Percentiles rank a stretch among this genome's conserved stretches.
These are phyloP conservation scores for Squalus acanthias DNA, from an alignment of 2,797 vertebrate species.

Conservation along the genomic window DNA sequence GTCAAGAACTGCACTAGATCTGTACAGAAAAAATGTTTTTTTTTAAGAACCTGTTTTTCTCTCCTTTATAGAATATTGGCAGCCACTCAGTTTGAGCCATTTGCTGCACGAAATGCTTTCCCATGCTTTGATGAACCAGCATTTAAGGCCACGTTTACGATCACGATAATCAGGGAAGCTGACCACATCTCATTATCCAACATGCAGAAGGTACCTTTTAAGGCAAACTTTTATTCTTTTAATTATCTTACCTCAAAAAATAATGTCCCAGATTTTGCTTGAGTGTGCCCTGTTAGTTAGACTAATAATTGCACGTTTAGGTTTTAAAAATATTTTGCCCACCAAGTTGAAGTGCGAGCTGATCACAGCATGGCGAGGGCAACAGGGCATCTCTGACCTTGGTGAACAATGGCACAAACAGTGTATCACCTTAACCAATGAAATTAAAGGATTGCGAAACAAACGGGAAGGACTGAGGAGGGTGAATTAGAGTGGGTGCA, in stretches of 20 bases:
- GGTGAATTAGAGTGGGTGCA: background rate
- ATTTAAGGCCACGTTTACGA: constrained; percentile 83
- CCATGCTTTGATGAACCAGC: constrained; percentile 95
- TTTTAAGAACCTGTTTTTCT: background rate
- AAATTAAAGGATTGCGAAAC: background rate
- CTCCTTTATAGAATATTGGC: constrained; percentile 69
- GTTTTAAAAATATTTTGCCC: background rate
- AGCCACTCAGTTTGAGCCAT: constrained; percentile 92
- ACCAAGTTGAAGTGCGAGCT: background rate
- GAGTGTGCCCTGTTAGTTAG: background rate
- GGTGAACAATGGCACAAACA: background rate
- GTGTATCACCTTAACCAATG: background rate
- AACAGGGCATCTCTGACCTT: background rate
- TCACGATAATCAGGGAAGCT: constrained; percentile 74
- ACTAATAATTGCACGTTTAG: background rate
- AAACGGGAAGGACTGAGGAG: background rate
- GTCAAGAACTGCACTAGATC: background rate
- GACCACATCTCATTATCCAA: constrained; percentile 78
- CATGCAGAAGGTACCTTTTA: constrained; percentile 80
- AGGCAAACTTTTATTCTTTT: background rate
- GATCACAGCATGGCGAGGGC: background rate
- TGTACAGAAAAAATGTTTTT: background rate
- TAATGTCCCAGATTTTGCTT: background rate
- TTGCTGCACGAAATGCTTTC: constrained; percentile 84
- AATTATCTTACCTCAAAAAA: background rate